Percentiles rank a stretch among this genome's conserved stretches.
These are phyloP conservation scores for Erethizon dorsatum DNA, from an alignment of 2,797 vertebrate genomes.

Conservation along the genomic window DNA sequence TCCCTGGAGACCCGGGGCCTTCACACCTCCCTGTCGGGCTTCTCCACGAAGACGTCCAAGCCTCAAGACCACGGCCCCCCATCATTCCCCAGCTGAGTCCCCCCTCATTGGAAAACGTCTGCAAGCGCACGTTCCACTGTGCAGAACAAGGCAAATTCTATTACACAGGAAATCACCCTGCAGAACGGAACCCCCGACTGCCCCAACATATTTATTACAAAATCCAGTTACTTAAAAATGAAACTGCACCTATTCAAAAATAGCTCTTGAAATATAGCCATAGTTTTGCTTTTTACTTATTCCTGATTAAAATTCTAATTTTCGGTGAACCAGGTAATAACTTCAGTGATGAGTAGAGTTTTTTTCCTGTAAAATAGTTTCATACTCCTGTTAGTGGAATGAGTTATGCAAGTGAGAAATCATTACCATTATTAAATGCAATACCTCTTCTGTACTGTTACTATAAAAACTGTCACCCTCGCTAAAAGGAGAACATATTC, in stretches of 20 bases:
- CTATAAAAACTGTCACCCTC: conserved; percentile 71
- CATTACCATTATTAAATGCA: conserved; percentile 73
- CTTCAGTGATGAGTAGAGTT: conserved; percentile 52
- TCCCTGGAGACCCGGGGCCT: not conserved
- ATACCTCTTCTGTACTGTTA: conserved; percentile 74
- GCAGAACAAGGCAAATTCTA: not conserved
- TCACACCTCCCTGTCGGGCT: not conserved
- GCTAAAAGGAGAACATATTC: conserved; percentile 69
- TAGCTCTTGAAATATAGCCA: not conserved
- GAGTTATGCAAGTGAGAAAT: conserved; percentile 69
- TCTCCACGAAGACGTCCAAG: not conserved
- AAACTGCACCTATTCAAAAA: conserved; percentile 6
- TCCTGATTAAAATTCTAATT: conserved; percentile 48
- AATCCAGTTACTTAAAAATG: conserved; percentile 55
- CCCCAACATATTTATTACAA: conserved; percentile 31
- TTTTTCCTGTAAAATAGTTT: conserved; percentile 48
- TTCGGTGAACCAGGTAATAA: conserved; percentile 67
- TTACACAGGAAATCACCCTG: conserved; percentile 31
- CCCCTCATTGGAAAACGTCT: not conserved
- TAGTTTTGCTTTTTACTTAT: conserved; percentile 68
- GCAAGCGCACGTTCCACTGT: not conserved
- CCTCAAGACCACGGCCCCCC: not conserved
- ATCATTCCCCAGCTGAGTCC: not conserved
- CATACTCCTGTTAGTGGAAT: conserved; percentile 15
- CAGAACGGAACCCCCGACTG: conserved; percentile 22